Conservation (phyloP, 2,888 invertebrate genomes). For the Drosophila subsilvestris region DNA sequence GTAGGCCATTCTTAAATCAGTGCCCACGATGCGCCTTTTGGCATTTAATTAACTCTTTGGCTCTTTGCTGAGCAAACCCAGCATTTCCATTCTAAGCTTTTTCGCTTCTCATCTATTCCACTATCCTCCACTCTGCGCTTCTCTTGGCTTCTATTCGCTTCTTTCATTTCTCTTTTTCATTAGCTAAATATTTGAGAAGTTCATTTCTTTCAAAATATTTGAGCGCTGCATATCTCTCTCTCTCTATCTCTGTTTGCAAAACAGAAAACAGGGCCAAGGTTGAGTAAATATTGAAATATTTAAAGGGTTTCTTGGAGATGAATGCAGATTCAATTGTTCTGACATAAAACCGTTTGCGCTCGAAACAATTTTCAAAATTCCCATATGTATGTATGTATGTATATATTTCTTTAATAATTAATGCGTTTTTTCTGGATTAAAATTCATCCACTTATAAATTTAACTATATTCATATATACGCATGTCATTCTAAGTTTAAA, state of each 20-base stretch:
- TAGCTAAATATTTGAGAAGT: not conserved
- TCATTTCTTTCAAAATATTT: not conserved
- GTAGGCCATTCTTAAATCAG: conserved; percentile 22
- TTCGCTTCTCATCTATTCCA: not conserved
- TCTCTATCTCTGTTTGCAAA: not conserved
- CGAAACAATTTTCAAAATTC: too few relatives aligned
- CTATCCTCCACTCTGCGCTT: not conserved
- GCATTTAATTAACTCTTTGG: conserved; percentile 48
- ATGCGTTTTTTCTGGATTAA: too few relatives aligned
- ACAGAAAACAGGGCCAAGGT: too few relatives aligned
- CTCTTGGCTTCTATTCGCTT: not conserved
- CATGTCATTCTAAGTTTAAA: too few relatives aligned
- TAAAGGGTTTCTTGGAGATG: not conserved
- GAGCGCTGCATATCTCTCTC: not conserved
- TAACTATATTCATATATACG: too few relatives aligned
- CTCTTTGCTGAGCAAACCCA: conserved; percentile 14
- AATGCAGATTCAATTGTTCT: too few relatives aligned
- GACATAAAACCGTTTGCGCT: too few relatives aligned
- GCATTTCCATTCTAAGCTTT: not conserved
- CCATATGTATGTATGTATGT: too few relatives aligned
- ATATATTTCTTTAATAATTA: too few relatives aligned
- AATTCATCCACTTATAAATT: too few relatives aligned
- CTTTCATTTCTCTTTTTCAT: not conserved
- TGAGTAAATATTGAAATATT: not conserved
- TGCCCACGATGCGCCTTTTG: conserved; percentile 29